Evolutionary conservation across 2,113 vertebrate genomes (phyloP).

Genomic region (Atractosteus spatula): DNA sequence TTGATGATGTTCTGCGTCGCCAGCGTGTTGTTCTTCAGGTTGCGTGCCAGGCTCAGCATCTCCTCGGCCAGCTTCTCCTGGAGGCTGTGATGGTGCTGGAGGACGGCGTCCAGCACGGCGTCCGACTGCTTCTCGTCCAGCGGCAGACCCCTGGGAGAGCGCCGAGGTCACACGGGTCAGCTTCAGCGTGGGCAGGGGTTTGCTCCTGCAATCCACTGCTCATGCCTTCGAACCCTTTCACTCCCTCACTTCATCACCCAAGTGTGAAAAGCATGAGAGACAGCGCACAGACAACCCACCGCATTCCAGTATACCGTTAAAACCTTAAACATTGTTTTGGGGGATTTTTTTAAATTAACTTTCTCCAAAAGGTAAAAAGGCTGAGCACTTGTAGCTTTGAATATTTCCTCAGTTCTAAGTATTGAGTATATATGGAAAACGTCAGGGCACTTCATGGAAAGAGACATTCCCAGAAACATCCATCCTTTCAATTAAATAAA

Average conservation of each 20-base stretch:
- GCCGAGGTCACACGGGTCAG: neutral
- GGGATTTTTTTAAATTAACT: too few species aligned
- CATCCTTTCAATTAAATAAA: too few species aligned
- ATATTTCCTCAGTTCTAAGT: too few species aligned
- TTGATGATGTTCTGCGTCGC: constrained; percentile 94
- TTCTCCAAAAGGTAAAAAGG: too few species aligned
- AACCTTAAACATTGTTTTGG: too few species aligned
- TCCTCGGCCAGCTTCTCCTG: constrained; percentile 97
- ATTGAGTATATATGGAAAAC: too few species aligned
- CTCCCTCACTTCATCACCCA: neutral
- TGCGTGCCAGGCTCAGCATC: constrained; percentile 91
- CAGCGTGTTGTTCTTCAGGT: constrained; percentile 90
- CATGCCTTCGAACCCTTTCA: neutral
- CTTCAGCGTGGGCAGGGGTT: neutral
- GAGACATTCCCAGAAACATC: too few species aligned
- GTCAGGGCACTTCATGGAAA: too few species aligned
- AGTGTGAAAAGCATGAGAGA: too few species aligned
- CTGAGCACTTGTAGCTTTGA: too few species aligned
- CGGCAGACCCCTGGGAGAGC: constrained; percentile 53
- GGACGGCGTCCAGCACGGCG: constrained; percentile 81
- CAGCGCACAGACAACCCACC: too few species aligned
- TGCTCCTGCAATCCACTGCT: neutral
- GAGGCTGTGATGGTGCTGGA: constrained; percentile 87
- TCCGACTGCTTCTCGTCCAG: constrained; percentile 82
- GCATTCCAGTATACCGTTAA: too few species aligned